These are phyloP conservation scores for Caiman crocodilus DNA, from an alignment of 2,797 vertebrate genomes.

Conservation along the genomic window DNA sequence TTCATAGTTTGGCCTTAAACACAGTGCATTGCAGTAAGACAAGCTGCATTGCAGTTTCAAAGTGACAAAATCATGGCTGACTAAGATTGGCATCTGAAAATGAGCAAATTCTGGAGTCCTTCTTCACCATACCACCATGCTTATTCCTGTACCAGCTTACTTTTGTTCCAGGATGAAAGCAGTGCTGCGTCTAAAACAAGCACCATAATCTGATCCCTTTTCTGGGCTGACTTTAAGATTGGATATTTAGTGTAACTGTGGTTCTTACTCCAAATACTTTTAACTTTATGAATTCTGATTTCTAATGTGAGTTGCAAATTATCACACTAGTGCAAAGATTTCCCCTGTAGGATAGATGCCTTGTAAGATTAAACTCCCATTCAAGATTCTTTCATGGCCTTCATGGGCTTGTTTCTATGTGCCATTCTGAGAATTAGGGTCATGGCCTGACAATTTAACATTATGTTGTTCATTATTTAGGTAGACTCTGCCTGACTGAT, in stretches of 20 bases:
- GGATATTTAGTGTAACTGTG: not conserved
- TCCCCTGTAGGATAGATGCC: not conserved
- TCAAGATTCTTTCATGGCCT: not conserved
- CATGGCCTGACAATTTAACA: not conserved
- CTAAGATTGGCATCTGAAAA: not conserved
- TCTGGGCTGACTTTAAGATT: not conserved
- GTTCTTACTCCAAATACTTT: conserved; percentile 4
- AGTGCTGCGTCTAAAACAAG: not conserved
- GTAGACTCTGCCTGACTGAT: not conserved
- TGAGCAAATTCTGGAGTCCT: not conserved
- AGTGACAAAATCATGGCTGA: not conserved
- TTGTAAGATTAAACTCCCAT: not conserved
- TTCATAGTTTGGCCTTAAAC: not conserved
- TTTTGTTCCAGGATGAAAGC: not conserved
- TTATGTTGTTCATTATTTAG: fast-evolving
- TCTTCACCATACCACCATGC: not conserved
- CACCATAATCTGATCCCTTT: not conserved
- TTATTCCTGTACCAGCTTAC: not conserved
- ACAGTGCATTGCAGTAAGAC: not conserved
- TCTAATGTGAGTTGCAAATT: not conserved
- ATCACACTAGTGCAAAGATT: not conserved
- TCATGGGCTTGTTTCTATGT: not conserved
- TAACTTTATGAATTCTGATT: not conserved
- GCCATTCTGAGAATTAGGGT: not conserved
- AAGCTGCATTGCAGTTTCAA: not conserved